These are phyloP conservation scores for Pseudanteris insignis DNA, from an alignment of 2,888 invertebrate genomes.

Conservation along the genomic window DNA sequence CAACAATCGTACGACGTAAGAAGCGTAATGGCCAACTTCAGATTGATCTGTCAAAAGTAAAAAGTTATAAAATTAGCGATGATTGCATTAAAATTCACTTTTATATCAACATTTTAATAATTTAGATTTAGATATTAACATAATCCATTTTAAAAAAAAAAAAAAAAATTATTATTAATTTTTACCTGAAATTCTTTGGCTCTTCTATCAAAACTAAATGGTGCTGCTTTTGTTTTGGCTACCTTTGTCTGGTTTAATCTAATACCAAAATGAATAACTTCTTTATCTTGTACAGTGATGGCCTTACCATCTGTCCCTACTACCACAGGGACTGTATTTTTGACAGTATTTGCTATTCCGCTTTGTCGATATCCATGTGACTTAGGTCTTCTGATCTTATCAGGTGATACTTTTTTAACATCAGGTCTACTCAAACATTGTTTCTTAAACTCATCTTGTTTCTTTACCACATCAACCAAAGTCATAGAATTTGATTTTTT, in stretches of 20 bases:
- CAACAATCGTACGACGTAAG: too few relatives aligned
- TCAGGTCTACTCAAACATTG: background rate
- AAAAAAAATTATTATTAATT: background rate
- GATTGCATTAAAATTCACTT: too few relatives aligned
- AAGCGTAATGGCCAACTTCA: too few relatives aligned
- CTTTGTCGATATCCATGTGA: background rate
- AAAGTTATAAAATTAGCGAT: too few relatives aligned
- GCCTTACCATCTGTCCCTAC: conserved; percentile 48
- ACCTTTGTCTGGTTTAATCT: conserved; percentile 44
- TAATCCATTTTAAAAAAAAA: background rate
- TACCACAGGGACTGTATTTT: conserved; percentile 49
- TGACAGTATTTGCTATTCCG: conserved; percentile 1
- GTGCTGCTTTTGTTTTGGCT: conserved; percentile 51
- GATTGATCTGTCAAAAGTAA: too few relatives aligned
- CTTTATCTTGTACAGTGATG: conserved; percentile 49
- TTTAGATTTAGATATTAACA: too few relatives aligned
- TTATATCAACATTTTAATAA: too few relatives aligned
- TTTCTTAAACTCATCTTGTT: conserved; percentile 10
- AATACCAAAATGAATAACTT: conserved; percentile 56
- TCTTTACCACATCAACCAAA: conserved; percentile 5
- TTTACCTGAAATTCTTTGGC: conserved; percentile 60
- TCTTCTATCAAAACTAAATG: conserved; percentile 68
- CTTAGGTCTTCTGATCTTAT: background rate
- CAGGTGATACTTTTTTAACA: conserved; percentile 6
- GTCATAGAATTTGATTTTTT: conserved; percentile 14